phyloP scores from a whole-genome alignment of 2,113 vertebrate species.

The Lontra canadensis region DNA sequence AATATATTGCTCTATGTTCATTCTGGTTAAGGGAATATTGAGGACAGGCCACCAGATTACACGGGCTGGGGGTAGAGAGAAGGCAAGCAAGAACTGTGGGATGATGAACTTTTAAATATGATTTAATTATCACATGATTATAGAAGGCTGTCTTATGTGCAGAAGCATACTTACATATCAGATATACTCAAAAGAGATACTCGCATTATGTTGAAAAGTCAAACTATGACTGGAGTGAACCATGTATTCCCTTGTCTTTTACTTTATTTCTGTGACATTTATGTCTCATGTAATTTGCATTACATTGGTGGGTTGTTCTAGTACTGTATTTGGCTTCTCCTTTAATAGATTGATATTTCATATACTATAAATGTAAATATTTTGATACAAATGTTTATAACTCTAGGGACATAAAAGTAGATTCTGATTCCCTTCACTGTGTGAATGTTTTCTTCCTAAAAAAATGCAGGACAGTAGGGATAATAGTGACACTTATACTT shows the following conservation, averaged over 20 bases:
- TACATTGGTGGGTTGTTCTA: conserved; percentile 81
- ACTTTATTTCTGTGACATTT: conserved; percentile 81
- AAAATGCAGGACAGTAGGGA: background rate
- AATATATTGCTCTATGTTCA: conserved; percentile 55
- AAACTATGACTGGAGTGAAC: conserved; percentile 65
- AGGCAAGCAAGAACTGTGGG: conserved; percentile 25
- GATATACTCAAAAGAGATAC: conserved; percentile 61
- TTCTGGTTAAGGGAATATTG: conserved; percentile 60
- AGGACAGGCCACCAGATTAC: conserved; percentile 1
- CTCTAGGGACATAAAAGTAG: conserved; percentile 85
- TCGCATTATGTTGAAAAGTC: conserved; percentile 65
- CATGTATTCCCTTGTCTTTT: conserved; percentile 77
- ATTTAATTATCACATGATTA: background rate
- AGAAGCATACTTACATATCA: conserved; percentile 38
- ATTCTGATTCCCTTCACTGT: conserved; percentile 81
- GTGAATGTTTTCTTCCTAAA: conserved; percentile 57
- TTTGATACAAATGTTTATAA: conserved; percentile 88
- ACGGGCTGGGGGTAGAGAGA: background rate
- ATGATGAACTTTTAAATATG: conserved; percentile 24
- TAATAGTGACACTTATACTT: background rate
- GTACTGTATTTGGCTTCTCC: conserved; percentile 86
- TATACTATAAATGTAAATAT: conserved; percentile 88
- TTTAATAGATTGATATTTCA: conserved; percentile 83
- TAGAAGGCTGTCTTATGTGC: conserved; percentile 5
- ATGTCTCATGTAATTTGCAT: conserved; percentile 79